Conservation (phyloP, 2,888 invertebrate genomes). For the Troglohyphantes excavatus region DNA sequence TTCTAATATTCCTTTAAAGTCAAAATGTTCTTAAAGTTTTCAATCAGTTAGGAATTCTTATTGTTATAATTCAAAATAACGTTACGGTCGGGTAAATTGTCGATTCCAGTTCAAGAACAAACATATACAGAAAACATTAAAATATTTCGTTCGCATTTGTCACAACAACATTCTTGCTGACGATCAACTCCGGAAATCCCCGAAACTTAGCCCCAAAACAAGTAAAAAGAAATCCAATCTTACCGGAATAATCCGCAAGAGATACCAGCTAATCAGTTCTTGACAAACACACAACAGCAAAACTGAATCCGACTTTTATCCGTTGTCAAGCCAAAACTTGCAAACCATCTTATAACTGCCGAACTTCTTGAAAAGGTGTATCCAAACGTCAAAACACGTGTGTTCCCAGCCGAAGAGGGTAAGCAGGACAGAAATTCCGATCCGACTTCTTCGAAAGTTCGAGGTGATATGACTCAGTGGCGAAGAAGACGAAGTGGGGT, state of each 20-base stretch:
- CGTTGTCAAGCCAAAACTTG: conserved; percentile 67
- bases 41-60: no score
- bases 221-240: background rate
- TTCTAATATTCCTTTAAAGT: no score
- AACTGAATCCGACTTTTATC: conserved; percentile 27
- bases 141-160: no score
- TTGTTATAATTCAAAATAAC: no score
- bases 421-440: background rate
- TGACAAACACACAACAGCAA: background rate
- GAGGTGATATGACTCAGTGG: conserved; percentile 6
- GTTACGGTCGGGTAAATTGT: no score
- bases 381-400: conserved; percentile 38
- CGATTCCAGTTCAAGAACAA: no score
- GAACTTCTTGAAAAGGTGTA: background rate
- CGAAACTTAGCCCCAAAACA: no score
- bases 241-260: background rate
- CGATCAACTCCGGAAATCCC: no score
- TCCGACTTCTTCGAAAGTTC: background rate
- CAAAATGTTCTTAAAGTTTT: no score
- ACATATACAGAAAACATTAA: no score
- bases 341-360: conserved; percentile 62
- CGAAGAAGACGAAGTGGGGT: background rate
- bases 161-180: no score
- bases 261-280: background rate
- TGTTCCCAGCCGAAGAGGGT: background rate